Base-by-base conservation (phyloP, 2,113 vertebrate genomes). In the Sphaerodactylus townsendi region DNA sequence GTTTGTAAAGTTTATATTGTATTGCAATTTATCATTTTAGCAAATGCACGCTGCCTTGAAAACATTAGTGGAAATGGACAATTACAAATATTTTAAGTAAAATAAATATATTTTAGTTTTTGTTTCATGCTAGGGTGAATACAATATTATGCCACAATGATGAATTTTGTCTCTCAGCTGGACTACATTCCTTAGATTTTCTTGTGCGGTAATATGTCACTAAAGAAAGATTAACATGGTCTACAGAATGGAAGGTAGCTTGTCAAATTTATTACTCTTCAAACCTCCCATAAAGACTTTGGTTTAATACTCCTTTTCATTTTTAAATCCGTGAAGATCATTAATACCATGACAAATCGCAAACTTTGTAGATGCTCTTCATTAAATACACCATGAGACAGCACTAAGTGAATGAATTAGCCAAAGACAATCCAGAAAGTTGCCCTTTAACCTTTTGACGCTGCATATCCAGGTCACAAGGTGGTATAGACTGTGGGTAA, bases 311-410 rank as follows among this genome's bases (percentile, higher is more conserved):
- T 77, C 75, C 92, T 85, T 94, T 95, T 93, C 92, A 90, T 94
- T 83, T 91, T 94, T 89, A 95, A 90, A 87, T 48, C 93, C 93
- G 80, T 96, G 93, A 93, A 96, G 95, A 95, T 89, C 86, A 81
- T 88, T 92, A 90, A 83, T 92, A 90, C 92, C 83, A 0, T 94
- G 92, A 92, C 91, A 87, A 92, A 92, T 93, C 83, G n/a, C 79
- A 93, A 87, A 94, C 88, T 85, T 83, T 89, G 75, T 92, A 89
- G 87, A 68, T 84, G 80, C 88, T 92, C 93, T 93, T 90, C 83
- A 85, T 81, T n/a, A 90, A 81, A 13, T 93, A 64, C 91, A 93
- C 85, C 76, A 85, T 85, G 83, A 85, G 70, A 64, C 66, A 90
- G 71, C 88, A 81, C 87, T 90, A 66, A 93, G 82, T 64, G 86